A percentile compares a stretch with the other conserved stretches of the same genome.
phyloP scores from a whole-genome alignment of 1,140 invertebrate genomes.

The Drosophila tristis region DNA sequence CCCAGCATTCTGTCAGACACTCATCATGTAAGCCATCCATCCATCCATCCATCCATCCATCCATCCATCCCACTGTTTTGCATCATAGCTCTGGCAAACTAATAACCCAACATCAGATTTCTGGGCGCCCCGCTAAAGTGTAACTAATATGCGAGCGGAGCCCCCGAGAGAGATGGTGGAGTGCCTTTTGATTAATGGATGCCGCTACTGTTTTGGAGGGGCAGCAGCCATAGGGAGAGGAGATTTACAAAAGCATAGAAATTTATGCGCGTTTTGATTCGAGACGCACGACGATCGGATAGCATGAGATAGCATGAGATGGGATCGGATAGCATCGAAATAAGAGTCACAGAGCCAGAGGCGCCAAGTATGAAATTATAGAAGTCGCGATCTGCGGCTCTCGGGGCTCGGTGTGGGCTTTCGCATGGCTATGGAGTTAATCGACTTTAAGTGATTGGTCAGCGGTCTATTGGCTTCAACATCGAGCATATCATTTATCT shows the following conservation, averaged over 20 bases:
- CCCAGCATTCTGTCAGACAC: conserved; percentile 25
- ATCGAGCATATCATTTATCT: conserved; percentile 73
- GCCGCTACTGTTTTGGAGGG: conserved; percentile 67
- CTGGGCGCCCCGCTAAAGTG: conserved; percentile 47
- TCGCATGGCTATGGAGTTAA: conserved; percentile 44
- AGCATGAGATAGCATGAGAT: conserved; percentile 6
- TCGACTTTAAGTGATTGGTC: conserved; percentile 62
- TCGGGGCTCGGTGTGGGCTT: conserved; percentile 14
- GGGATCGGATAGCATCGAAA: conserved; percentile 14
- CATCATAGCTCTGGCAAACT: conserved; percentile 45
- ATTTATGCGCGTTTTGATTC: conserved; percentile 70
- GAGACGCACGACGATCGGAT: conserved; percentile 54
- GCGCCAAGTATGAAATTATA: conserved; percentile 54
- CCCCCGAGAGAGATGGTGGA: conserved; percentile 1
- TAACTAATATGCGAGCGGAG: conserved; percentile 68
- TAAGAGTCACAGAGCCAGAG: conserved; percentile 27
- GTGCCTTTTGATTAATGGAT: conserved; percentile 75
- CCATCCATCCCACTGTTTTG: conserved; percentile 41
- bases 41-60: conserved; percentile 5
- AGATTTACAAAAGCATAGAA: conserved; percentile 54
- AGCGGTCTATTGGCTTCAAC: conserved; percentile 47
- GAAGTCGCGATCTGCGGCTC: conserved; percentile 36
- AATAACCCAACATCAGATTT: conserved; percentile 51
- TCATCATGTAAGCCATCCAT: conserved; percentile 40
- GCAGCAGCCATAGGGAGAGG: not conserved